phyloP scores from a whole-genome alignment of 2,888 invertebrate genomes.

The Pardosa pseudoannulata region DNA sequence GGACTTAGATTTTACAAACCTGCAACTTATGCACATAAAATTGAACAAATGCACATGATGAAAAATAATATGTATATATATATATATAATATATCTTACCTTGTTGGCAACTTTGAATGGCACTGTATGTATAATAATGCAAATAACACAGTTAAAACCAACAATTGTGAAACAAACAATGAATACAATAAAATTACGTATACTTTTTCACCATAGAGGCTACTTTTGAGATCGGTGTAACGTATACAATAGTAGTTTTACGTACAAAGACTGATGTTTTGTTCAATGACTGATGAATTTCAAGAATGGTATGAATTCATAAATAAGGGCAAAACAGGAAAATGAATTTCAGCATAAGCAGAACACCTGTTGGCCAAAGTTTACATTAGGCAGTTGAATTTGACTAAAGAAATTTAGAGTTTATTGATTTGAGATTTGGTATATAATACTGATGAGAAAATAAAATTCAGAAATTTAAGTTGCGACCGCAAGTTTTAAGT shows the following conservation, averaged over 20 bases:
- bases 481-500: no score
- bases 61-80: constrained; percentile 46
- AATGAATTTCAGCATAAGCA: neutral
- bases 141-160: constrained; percentile 67
- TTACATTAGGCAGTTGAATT: no score
- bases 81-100: constrained; percentile 68
- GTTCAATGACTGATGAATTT: constrained; percentile 70
- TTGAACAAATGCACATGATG: constrained; percentile 59
- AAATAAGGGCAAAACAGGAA: constrained; percentile 59
- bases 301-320: constrained; percentile 53
- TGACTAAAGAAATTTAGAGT: no score
- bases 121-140: constrained; percentile 69
- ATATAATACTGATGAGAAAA: no score
- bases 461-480: no score
- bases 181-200: constrained; percentile 66
- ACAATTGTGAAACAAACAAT: constrained; percentile 68
- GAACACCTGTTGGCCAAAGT: neutral
- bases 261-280: constrained; percentile 70
- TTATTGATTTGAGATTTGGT: no score
- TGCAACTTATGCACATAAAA: constrained; percentile 69
- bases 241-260: constrained; percentile 54
- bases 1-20: constrained; percentile 68
- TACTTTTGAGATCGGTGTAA: constrained; percentile 67
- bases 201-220: constrained; percentile 63
- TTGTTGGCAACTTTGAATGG: constrained; percentile 72